Conservation (phyloP, 2,797 vertebrate genomes). For the Steatocranus sp. region DNA sequence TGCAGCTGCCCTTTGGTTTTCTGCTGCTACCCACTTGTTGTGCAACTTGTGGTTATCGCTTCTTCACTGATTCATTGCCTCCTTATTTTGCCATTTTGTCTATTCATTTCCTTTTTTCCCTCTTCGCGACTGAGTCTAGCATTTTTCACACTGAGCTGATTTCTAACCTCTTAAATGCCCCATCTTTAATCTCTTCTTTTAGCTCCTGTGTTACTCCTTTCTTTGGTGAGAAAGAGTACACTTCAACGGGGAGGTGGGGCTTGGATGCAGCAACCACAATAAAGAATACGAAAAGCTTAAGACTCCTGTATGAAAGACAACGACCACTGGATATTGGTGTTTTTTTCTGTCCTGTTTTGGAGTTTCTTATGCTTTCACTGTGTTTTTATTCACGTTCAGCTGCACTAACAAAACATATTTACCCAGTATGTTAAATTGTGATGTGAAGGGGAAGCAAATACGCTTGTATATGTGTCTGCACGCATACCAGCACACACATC, state of each 20-base stretch:
- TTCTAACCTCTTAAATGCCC: background rate
- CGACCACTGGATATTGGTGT: background rate
- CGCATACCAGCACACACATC: background rate
- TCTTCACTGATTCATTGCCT: background rate
- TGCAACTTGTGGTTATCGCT: background rate
- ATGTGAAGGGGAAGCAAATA: background rate
- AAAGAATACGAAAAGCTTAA: background rate
- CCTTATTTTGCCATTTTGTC: background rate
- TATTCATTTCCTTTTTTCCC: background rate
- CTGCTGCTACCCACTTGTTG: slow-evolving; percentile 16
- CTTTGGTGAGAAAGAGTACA: slow-evolving; percentile 1
- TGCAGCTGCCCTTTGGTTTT: slow-evolving; percentile 8
- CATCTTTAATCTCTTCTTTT: background rate
- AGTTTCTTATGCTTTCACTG: background rate
- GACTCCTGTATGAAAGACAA: background rate
- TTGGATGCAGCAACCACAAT: background rate
- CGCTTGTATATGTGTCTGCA: background rate
- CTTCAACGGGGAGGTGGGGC: background rate
- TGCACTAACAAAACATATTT: background rate
- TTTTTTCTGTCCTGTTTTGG: background rate
- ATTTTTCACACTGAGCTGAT: slow-evolving; percentile 15
- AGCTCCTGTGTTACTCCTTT: background rate
- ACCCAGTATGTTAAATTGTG: background rate
- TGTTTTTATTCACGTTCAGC: background rate
- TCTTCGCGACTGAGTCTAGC: background rate